Evolutionary conservation across 2,797 vertebrate species (phyloP), one percentile per base, ranked within the genome.

Genomic region (Periophthalmus magnuspinnatus): DNA sequence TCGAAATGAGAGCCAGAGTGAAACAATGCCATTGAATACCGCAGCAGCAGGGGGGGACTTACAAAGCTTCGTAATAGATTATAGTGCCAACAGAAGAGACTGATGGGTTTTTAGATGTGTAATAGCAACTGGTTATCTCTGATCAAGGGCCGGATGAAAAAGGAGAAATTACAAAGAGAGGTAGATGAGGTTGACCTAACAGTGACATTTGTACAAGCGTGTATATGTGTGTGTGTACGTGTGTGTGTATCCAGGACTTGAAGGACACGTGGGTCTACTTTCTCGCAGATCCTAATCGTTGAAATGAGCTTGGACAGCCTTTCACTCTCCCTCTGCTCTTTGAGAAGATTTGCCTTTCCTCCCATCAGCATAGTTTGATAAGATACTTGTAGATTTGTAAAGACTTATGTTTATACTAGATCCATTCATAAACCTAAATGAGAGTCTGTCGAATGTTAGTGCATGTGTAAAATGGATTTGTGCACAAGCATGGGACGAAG

Each of bases 211-310:
- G 32, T 63, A 47, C 14, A 14, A 7, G 34, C 21, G 14, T 59
- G 57, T 34, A 4, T 68, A 52, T 11, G 52, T 61, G 62, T 45
- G 41, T 54, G 36, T 59, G 58, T 48, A 34, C 61, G 72, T 59
- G 19, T 16, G 65, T 4, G 24, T 17, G 32, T 33, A 50, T 45
- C 41, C 72, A 17, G 45, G 57, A 67, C 73, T 69, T 78, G 75
- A 79, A 77, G 76, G 70, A 54, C 19, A 9, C 66, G 63, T 77
- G 70, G 54, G 71, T 57, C 28, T 67, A 68, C 77, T 66, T 66
- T n/a, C 58, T 59, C 33, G 79, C 79, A 88, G 83, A 88, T 88
- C 59, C 65, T 76, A 70, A 88, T 89, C 78, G 2, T 19, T 13
- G 75, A 67, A 87, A 85, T 82, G 78, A 84, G 72, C 61, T 80